Evolutionary conservation across 53 echinoderm and acorn worm genomes (phyloP), one percentile per base, ranked within the genome.

Genomic region (Zoroaster sp.): DNA sequence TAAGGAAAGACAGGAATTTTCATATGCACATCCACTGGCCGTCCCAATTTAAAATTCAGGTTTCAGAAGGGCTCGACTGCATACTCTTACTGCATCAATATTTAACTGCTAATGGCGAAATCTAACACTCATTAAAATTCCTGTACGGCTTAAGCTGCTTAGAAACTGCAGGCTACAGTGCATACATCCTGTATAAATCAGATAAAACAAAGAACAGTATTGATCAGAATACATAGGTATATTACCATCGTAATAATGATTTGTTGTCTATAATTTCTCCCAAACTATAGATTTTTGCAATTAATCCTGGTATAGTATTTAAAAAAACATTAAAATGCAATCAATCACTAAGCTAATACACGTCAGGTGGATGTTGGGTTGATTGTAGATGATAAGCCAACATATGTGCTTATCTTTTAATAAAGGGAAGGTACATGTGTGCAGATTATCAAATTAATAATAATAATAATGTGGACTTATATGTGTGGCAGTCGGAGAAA

Each of bases 51-150:
- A 59, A 28, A 28, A 59, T 59, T 59, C 63, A 15, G 47, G 47
- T 76, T 6, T 51, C 51, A 13, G 10, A 45, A 5, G 1, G 49
- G 51, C 35, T 15, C 32, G 5, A 33, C 5, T 5, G 36, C 12
- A n/a, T n/a, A 72, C n/a, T 9, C 44, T 47, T 31, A 0, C 44
- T 32, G 33, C 52, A 32, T 13, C 32, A n/a, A 59, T 25, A 28
- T 59, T 59, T 25, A 59, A 59, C 63, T 59, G 28, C n/a, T 1
- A 28, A 59, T 7, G 10, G 63, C 11, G 23, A 40, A 79, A 23
- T 38, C 59, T 39, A 32, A 55, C 54, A 63, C 79, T 65, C 55
- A 79, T 79, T 79, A 54, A 79, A 79, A 79, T 79, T 79, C 79
- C 79, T 17, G 42, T 73, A n/a, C 38, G 14, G 78, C 17, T 36